phyloP scores from a whole-genome alignment of 2,113 vertebrate species.

The Lagopus muta region DNA sequence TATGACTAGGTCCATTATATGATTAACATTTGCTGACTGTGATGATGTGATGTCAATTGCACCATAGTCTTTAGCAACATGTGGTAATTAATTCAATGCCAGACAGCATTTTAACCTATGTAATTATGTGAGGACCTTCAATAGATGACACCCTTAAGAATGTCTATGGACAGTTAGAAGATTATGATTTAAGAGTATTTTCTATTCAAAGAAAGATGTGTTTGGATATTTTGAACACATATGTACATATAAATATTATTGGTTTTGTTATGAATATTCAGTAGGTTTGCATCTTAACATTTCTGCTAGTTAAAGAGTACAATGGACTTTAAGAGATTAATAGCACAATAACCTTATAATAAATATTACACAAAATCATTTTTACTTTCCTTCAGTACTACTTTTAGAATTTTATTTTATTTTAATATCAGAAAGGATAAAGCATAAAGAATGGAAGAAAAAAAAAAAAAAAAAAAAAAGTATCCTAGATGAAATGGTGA shows the following conservation, averaged over 20 bases:
- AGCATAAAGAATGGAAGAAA: not conserved
- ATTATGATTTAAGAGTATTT: not conserved
- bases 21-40: not conserved
- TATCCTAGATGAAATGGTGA: not conserved
- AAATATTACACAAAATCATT: not conserved
- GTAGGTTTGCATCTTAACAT: not conserved
- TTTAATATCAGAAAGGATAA: not conserved
- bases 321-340: not conserved
- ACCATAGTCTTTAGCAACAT: not conserved
- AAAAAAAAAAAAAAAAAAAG: not conserved
- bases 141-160: not conserved
- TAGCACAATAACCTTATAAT: not conserved
- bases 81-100: not conserved
- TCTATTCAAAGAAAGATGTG: not conserved
- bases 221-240: not conserved
- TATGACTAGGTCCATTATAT: not conserved
- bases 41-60: not conserved
- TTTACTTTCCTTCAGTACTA: not conserved
- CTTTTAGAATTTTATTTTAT: not conserved
- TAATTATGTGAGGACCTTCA: not conserved
- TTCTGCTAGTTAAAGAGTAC: not conserved
- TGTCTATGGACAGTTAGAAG: not conserved
- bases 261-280: not conserved
- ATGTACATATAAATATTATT: not conserved
- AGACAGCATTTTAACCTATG: not conserved